A percentile compares a stretch with the other conserved stretches of the same genome.
Conservation (phyloP, 2,113 vertebrate species). For the Antidorcas marsupialis region DNA sequence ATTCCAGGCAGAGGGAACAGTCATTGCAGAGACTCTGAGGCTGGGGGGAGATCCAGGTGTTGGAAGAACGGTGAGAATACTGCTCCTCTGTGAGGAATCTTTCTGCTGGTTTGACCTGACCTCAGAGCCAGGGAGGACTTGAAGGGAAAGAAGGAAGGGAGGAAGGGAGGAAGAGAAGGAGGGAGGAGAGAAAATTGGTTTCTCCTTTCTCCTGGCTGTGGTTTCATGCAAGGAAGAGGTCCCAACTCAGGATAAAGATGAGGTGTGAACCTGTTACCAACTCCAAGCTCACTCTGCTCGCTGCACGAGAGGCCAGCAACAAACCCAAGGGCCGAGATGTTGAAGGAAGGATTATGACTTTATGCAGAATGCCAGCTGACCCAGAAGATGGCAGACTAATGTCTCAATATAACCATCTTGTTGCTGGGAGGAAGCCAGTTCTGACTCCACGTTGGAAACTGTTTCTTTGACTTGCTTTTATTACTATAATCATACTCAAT, state of each 20-base stretch:
- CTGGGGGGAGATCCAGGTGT: neutral
- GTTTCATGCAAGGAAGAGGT: neutral
- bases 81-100: neutral
- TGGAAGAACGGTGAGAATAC: neutral
- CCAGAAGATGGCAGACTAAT: neutral
- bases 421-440: neutral
- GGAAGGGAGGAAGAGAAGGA: too few relatives aligned
- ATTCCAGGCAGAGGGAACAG: neutral
- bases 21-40: neutral
- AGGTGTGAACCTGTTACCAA: neutral
- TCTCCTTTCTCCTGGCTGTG: neutral
- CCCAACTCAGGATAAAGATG: neutral
- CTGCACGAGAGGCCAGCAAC: fast-evolving
- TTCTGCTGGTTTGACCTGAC: neutral
- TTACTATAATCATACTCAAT: neutral
- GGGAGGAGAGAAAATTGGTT: neutral
- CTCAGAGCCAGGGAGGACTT: neutral
- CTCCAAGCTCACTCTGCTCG: neutral
- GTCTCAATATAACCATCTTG: neutral
- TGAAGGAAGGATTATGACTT: neutral
- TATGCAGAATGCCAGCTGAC: neutral
- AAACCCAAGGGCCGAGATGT: neutral
- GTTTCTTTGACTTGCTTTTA: neutral
- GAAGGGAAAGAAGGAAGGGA: neutral
- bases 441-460: neutral